Evolutionary conservation across 2,888 invertebrate species (phyloP).

Genomic region (Dicycla oo): DNA sequence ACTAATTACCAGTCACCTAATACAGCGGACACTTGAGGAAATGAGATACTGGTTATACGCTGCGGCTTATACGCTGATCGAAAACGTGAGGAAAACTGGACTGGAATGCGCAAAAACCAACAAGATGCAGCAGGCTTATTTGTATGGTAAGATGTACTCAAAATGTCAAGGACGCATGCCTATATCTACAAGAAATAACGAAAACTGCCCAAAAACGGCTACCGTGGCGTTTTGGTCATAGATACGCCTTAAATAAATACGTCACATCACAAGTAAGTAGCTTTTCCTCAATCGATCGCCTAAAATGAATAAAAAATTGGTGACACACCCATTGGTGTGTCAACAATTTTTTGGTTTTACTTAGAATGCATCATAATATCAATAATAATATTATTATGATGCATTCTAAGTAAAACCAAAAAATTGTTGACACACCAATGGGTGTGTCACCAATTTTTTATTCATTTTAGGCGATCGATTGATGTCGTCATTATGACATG

Average conservation of each 20-base stretch:
- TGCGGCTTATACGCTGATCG: not conserved
- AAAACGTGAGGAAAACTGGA: not conserved
- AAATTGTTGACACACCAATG: no score
- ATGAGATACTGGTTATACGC: not conserved
- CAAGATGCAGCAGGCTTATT: not conserved
- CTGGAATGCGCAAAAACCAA: no score
- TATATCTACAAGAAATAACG: not conserved
- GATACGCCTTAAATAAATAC: not conserved
- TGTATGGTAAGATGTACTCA: not conserved
- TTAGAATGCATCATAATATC: no score
- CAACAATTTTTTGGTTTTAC: not conserved
- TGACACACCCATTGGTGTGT: no score
- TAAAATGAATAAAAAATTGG: slow-evolving; percentile 24
- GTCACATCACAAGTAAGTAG: not conserved
- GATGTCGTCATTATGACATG: slow-evolving; percentile 21
- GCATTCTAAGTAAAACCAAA: no score
- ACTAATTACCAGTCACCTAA: no score
- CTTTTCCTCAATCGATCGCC: not conserved
- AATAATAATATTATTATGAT: no score
- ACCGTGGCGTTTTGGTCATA: no score
- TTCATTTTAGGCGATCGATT: no score
- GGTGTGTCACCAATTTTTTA: slow-evolving; percentile 19
- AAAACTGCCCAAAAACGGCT: no score
- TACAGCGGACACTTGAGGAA: no score
- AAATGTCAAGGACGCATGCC: not conserved